These are phyloP conservation scores for Pecten maximus DNA, from an alignment of 2,888 invertebrate genomes.

Conservation along the genomic window DNA sequence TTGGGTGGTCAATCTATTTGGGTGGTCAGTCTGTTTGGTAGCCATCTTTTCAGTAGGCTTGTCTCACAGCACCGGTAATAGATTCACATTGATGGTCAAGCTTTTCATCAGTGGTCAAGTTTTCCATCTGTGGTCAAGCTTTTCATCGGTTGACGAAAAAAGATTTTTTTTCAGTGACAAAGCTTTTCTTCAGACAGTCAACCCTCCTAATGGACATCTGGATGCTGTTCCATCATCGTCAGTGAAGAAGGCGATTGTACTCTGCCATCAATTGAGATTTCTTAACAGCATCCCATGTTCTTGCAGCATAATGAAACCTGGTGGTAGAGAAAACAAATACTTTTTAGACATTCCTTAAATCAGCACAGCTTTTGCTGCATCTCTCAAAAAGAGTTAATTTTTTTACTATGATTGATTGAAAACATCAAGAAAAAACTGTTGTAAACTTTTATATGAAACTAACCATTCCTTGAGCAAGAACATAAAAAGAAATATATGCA, in stretches of 20 bases:
- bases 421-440: too few species aligned
- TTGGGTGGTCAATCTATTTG: too few species aligned
- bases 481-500: too few species aligned
- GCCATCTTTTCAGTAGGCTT: too few species aligned
- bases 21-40: too few species aligned
- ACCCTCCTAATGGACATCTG: background rate
- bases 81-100: background rate
- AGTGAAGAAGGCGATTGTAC: conserved; percentile 90
- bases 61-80: too few species aligned
- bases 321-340: conserved; percentile 37
- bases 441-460: too few species aligned
- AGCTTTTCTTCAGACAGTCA: background rate
- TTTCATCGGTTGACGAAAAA: background rate
- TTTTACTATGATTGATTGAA: too few species aligned
- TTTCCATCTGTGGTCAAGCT: background rate
- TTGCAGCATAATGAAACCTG: conserved; percentile 89
- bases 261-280: conserved; percentile 93
- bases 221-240: conserved; percentile 56
- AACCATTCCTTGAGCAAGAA: too few species aligned
- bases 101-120: background rate
- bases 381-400: background rate
- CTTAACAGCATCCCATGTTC: conserved; percentile 92
- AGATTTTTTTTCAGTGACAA: too few species aligned
- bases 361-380: background rate
- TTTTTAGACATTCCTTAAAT: too few species aligned